phyloP scores from a whole-genome alignment of 2,113 vertebrate species.

The Smithornis capensis region DNA sequence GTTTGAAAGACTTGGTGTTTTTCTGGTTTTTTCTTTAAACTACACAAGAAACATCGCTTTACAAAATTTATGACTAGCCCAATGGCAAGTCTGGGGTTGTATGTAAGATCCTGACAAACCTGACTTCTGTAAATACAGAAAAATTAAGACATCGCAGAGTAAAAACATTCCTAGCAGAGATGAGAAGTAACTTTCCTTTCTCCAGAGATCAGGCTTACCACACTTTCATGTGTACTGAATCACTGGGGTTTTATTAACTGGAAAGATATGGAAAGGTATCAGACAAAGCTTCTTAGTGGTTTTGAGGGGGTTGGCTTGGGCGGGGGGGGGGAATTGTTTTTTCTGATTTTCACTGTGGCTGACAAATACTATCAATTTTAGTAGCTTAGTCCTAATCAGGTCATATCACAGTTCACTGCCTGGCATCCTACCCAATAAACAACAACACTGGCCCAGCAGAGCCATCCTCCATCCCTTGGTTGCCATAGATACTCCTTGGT shows the following conservation, averaged over 20 bases:
- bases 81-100: neutral
- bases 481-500: slow-evolving; percentile 16
- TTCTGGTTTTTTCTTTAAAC: neutral
- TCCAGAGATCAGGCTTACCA: neutral
- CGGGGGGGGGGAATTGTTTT: neutral
- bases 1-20: neutral
- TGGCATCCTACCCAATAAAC: neutral
- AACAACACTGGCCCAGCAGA: neutral
- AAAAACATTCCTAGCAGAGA: neutral
- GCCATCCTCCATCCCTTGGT: neutral
- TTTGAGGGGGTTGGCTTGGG: too few relatives aligned
- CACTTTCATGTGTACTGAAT: neutral
- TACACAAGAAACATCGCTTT: neutral
- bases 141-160: neutral
- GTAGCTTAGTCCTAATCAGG: slow-evolving; percentile 11
- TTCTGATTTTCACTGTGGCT: neutral
- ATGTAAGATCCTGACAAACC: neutral
- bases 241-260: neutral
- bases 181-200: neutral
- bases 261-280: neutral
- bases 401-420: neutral
- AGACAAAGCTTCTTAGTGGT: neutral
- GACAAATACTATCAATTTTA: slow-evolving; percentile 11
- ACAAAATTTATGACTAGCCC: neutral
- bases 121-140: neutral